phyloP scores from a whole-genome alignment of 35 echinoderm and acorn worm species.

The Apostichopus parvimensis region DNA sequence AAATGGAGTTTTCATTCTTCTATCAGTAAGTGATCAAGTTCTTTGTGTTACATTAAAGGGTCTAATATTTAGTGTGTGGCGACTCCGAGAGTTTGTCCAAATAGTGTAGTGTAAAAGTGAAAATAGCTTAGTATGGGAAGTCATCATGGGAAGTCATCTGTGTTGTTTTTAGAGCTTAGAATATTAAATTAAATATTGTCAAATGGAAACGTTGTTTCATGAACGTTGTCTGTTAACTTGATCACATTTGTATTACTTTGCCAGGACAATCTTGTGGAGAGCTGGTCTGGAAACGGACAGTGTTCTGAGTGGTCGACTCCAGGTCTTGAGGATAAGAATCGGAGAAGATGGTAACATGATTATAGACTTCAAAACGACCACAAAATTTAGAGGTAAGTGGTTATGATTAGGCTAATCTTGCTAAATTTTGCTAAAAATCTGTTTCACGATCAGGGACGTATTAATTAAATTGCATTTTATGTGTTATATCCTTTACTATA shows the following conservation, averaged over 20 bases:
- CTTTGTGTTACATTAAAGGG: too few relatives aligned
- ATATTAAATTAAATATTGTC: too few relatives aligned
- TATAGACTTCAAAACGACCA: slow-evolving; percentile 96
- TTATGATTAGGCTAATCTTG: too few relatives aligned
- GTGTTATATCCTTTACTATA: background rate
- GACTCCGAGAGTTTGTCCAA: too few relatives aligned
- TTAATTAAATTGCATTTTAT: background rate
- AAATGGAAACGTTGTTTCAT: too few relatives aligned
- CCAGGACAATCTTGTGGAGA: slow-evolving; percentile 93
- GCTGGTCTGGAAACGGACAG: slow-evolving; percentile 97
- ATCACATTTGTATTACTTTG: background rate
- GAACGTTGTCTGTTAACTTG: background rate
- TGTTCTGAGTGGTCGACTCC: slow-evolving; percentile 81
- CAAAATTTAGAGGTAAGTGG: slow-evolving; percentile 92
- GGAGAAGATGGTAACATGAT: slow-evolving; percentile 88
- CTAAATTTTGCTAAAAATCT: too few relatives aligned
- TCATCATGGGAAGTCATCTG: too few relatives aligned
- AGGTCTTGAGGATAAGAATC: slow-evolving; percentile 86
- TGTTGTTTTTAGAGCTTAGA: too few relatives aligned
- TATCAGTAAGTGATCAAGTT: slow-evolving; percentile 74
- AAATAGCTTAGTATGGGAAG: too few relatives aligned
- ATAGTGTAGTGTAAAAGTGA: too few relatives aligned
- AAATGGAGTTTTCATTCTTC: slow-evolving; percentile 99
- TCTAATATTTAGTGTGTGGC: too few relatives aligned
- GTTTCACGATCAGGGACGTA: too few relatives aligned